phyloP scores from a whole-genome alignment of 2,113 vertebrate species.

The Leuciscus idus region DNA sequence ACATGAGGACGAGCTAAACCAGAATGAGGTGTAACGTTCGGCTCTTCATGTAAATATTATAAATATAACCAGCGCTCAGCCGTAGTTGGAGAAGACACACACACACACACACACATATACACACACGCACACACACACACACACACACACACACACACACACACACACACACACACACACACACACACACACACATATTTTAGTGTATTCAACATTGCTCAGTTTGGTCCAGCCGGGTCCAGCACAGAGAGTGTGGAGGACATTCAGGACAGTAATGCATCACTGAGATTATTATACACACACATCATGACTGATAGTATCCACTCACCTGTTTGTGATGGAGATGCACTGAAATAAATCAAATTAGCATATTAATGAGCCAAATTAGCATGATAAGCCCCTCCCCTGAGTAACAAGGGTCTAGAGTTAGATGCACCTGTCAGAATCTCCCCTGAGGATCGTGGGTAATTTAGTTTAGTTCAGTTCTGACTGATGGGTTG shows the following conservation, averaged over 20 bases:
- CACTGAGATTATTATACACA: slow-evolving; percentile 47
- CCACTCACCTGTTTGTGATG: neutral
- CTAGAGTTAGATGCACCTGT: neutral
- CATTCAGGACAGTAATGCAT: slow-evolving; percentile 66
- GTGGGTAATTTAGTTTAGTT: neutral
- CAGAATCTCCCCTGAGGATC: neutral
- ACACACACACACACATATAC: neutral
- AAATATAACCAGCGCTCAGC: neutral
- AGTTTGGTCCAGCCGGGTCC: neutral
- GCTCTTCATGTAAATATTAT: slow-evolving; percentile 23
- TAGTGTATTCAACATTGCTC: neutral
- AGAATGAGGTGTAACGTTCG: neutral
- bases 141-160: neutral
- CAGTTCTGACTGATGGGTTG: neutral
- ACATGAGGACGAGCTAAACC: neutral
- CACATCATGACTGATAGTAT: slow-evolving; percentile 19
- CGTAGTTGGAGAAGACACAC: neutral
- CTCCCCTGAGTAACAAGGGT: neutral
- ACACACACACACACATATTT: neutral
- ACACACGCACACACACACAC: too few relatives aligned
- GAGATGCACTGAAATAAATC: neutral
- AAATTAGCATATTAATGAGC: neutral
- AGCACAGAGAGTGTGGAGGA: slow-evolving; percentile 55
- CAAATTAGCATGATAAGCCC: neutral
- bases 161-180: slow-evolving; percentile 26